Evolutionary conservation across 2,888 invertebrate genomes (phyloP), one percentile per base, ranked within the genome.

Genomic region (Eupeodes latifasciatus): DNA sequence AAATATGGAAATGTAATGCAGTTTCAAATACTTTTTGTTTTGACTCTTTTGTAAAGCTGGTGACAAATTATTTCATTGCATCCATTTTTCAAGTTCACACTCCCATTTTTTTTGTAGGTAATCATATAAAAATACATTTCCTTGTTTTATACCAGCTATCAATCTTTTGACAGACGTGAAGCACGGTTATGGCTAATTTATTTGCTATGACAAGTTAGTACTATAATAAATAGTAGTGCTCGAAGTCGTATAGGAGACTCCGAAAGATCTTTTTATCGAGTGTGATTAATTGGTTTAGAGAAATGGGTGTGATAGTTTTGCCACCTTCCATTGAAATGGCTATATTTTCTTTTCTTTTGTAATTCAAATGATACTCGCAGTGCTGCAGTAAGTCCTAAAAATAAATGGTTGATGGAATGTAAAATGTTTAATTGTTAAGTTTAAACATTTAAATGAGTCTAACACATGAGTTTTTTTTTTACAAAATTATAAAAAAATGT

Each of bases 101-200:
- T 87, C 79, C 80, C 83, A 87, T 87, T 83, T 76, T 87, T 87
- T 87, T 87, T 83, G n/a, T n/a, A 80, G 86, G 86, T 83, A 76
- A 83, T 80, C 83, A 61, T 67, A 76, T 83, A 75, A 76, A 83
- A 72, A 79, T 86, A 75, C 69, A 72, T 80, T 87, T 83, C 86
- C 76, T 76, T 87, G 86, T 80, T 83, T 11, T 40, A 81, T 59
- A 53, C 12, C 14, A 9, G 72, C 77, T 59, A 87, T 83, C 75
- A 76, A 87, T 80, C 79, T 80, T 36, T 14, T 59, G 53, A 40
- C 40, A 40, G 40, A 40, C 40, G 40, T 6, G 5, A 40, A 5
- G 9, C 9, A 40, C 1, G 40, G 40, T 9, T 7, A 40, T 40
- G 40, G 40, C 57, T 53, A 51, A 77, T 85, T 66, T 83, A 78